These are phyloP conservation scores for Myrmecobius fasciatus DNA, from an alignment of 2,113 vertebrate genomes.

Conservation along the genomic window DNA sequence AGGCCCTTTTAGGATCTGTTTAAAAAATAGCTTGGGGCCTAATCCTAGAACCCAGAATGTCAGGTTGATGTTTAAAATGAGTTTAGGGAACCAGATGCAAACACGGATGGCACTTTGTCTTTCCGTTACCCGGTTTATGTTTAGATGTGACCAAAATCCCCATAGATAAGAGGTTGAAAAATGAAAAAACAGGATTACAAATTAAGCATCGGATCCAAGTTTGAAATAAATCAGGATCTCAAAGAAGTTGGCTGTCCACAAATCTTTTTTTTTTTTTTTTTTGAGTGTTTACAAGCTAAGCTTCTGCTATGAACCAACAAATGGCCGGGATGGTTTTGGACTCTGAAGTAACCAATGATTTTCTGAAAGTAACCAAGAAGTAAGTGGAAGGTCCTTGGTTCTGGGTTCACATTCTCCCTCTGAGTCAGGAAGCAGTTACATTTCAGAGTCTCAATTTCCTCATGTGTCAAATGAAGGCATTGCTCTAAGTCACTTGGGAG, in stretches of 20 bases:
- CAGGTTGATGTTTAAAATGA: conserved; percentile 58
- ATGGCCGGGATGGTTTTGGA: conserved; percentile 13
- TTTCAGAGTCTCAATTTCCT: not conserved
- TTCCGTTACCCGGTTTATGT: conserved; percentile 26
- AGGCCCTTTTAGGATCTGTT: conserved; percentile 44
- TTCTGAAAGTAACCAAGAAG: not conserved
- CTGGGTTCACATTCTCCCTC: not conserved
- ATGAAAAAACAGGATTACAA: conserved; percentile 3
- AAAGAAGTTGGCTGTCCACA: not conserved
- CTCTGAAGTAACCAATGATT: conserved; percentile 9
- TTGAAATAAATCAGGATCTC: conserved; percentile 19
- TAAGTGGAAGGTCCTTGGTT: not conserved
- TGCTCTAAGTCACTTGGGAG: not conserved
- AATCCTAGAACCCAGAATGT: conserved; percentile 49
- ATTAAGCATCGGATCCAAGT: conserved; percentile 3
- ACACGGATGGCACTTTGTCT: conserved; percentile 32
- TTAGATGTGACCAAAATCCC: conserved; percentile 49
- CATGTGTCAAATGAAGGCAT: not conserved
- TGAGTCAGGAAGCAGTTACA: not conserved
- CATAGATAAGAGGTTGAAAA: conserved; percentile 14
- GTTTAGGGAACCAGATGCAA: conserved; percentile 26
- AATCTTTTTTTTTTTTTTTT: conserved; percentile 25
- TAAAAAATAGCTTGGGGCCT: conserved; percentile 36
- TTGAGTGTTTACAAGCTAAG: conserved; percentile 11
- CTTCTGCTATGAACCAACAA: conserved; percentile 13